These are phyloP conservation scores for Lordiphosa fenestrarum DNA, from an alignment of 2,888 invertebrate genomes.

Conservation along the genomic window DNA sequence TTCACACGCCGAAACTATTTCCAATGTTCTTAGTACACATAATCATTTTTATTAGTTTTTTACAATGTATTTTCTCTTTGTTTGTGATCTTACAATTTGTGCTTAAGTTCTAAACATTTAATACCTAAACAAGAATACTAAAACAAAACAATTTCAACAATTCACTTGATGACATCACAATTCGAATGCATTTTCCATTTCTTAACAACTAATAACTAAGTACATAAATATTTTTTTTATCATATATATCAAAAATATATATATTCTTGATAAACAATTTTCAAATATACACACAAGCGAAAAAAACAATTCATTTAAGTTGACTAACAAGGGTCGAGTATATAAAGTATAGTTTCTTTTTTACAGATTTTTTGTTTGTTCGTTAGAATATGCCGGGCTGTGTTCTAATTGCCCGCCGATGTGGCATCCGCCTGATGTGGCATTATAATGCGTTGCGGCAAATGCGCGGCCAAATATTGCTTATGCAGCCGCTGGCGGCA, in stretches of 20 bases:
- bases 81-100: conserved; percentile 41
- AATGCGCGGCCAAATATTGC: conserved; percentile 87
- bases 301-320: conserved; percentile 25
- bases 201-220: conserved; percentile 51
- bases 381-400: not conserved
- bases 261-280: conserved; percentile 46
- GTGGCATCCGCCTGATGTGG: conserved; percentile 25
- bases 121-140: conserved; percentile 38
- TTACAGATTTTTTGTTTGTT: conserved; percentile 9
- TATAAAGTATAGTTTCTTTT: no score
- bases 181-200: conserved; percentile 47
- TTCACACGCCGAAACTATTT: no score
- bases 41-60: conserved; percentile 4
- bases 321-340: conserved; percentile 12
- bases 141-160: conserved; percentile 66
- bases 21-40: no score
- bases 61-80: conserved; percentile 4
- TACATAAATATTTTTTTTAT: conserved; percentile 37
- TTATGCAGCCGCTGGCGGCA: conserved; percentile 91
- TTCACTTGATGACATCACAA: conserved; percentile 70
- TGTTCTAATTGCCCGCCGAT: conserved; percentile 5
- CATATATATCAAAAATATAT: conserved; percentile 17
- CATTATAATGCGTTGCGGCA: conserved; percentile 73
- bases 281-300: conserved; percentile 52
- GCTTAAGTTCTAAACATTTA: conserved; percentile 38